Percentiles rank a stretch among this genome's conserved stretches.
These are phyloP conservation scores for Vulpes ferrilata DNA, from an alignment of 2,113 vertebrate genomes.

Conservation along the genomic window DNA sequence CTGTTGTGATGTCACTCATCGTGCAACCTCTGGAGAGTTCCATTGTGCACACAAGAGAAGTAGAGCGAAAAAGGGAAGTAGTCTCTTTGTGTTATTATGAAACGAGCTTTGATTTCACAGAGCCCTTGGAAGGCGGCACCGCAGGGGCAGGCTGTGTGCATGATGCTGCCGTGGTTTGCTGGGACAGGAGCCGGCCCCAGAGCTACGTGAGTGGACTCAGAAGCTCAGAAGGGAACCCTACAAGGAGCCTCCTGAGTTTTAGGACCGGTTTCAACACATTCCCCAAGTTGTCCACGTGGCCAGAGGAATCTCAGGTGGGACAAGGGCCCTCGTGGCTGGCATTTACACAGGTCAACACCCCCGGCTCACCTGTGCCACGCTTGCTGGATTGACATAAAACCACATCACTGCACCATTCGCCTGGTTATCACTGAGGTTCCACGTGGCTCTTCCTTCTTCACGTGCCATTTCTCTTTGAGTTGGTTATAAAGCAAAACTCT, in stretches of 20 bases:
- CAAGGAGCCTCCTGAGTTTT: rapidly evolving
- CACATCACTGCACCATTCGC: neutral
- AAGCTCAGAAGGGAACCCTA: neutral
- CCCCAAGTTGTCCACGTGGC: neutral
- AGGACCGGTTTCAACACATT: neutral
- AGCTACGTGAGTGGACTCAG: too few relatives aligned
- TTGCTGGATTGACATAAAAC: neutral
- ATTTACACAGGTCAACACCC: neutral
- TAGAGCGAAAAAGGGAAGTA: neutral
- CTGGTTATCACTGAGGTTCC: neutral
- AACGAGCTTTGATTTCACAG: neutral
- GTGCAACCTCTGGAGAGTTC: neutral
- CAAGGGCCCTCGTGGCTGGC: neutral
- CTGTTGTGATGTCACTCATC: neutral
- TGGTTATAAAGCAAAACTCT: neutral
- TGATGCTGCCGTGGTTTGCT: neutral
- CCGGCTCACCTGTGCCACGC: neutral
- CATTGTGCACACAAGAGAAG: neutral
- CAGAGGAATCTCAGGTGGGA: neutral
- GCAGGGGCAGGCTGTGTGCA: neutral
- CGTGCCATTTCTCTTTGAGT: neutral
- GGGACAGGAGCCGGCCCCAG: neutral
- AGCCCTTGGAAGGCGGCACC: neutral
- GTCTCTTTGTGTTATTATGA: neutral
- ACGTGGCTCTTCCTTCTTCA: neutral